Percentiles rank a stretch among this genome's conserved stretches.
These are phyloP conservation scores for Akabosia matsudoensis DNA, from an alignment of 1,140 invertebrate species.

Conservation along the genomic window DNA sequence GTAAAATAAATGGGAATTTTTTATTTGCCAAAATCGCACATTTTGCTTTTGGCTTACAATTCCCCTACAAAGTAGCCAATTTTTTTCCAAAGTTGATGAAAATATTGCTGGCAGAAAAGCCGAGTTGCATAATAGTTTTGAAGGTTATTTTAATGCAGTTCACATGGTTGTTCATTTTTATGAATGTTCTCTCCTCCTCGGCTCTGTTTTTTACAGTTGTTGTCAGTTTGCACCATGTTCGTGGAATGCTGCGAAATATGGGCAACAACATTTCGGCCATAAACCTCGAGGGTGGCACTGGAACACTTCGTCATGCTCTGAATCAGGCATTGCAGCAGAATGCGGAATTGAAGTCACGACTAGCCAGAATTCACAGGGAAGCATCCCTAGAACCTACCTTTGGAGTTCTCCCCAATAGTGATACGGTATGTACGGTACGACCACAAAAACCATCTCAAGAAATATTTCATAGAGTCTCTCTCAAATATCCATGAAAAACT, in stretches of 20 bases:
- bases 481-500: no score
- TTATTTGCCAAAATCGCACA: no score
- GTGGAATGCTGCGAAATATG: conserved; percentile 37
- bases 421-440: conserved; percentile 36
- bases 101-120: no score
- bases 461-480: no score
- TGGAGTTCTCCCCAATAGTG: conserved; percentile 46
- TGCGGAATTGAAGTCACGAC: conserved; percentile 63
- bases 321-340: conserved; percentile 70
- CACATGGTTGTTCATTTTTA: background rate
- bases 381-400: conserved; percentile 49
- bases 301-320: conserved; percentile 59
- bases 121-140: background rate
- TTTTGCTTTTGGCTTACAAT: no score
- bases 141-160: conserved; percentile 10
- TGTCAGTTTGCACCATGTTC: conserved; percentile 30
- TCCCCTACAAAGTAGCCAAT: no score
- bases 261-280: conserved; percentile 27
- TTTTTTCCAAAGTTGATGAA: no score
- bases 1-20: no score
- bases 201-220: conserved; percentile 34
- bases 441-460: background rate
- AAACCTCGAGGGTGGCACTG: conserved; percentile 43
- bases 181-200: background rate
- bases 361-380: conserved; percentile 63